phyloP scores from a whole-genome alignment of 2,888 invertebrate species.

The Cylloceria caligata region DNA sequence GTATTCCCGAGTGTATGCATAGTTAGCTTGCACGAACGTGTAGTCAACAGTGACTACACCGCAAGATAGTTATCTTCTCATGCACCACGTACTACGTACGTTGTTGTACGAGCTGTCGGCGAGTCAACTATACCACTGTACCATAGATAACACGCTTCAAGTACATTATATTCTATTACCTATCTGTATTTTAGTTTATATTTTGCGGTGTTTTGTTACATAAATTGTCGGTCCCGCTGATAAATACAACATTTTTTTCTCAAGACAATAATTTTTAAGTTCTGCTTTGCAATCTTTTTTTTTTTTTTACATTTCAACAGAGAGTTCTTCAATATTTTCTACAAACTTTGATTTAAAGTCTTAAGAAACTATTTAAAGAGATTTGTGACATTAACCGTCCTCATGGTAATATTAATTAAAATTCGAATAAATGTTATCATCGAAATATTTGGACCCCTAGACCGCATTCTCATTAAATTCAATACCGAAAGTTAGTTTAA shows the following conservation, averaged over 20 bases:
- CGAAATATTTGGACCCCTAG: too few species aligned
- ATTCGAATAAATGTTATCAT: too few species aligned
- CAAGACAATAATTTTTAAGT: background rate
- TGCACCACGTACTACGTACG: conserved; percentile 36
- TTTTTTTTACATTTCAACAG: background rate
- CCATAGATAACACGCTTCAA: conserved; percentile 21
- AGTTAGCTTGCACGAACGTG: conserved; percentile 52
- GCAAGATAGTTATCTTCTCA: conserved; percentile 57
- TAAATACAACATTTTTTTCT: background rate
- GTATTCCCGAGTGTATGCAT: conserved; percentile 27
- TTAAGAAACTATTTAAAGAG: too few species aligned
- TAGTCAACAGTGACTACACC: conserved; percentile 52
- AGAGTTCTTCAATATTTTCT: background rate
- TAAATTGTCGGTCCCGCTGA: background rate
- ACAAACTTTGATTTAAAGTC: too few species aligned
- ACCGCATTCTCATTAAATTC: too few species aligned
- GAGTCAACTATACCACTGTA: conserved; percentile 14
- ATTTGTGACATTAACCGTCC: too few species aligned
- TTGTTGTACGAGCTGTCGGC: conserved; percentile 60
- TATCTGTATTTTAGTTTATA: background rate
- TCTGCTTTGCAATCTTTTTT: too few species aligned
- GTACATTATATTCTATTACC: conserved; percentile 22
- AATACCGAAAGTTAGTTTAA: too few species aligned
- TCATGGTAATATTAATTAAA: too few species aligned
- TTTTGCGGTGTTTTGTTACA: conserved; percentile 13